Base-by-base conservation (phyloP, 2,113 vertebrate species). In the Dasyurus viverrinus region DNA sequence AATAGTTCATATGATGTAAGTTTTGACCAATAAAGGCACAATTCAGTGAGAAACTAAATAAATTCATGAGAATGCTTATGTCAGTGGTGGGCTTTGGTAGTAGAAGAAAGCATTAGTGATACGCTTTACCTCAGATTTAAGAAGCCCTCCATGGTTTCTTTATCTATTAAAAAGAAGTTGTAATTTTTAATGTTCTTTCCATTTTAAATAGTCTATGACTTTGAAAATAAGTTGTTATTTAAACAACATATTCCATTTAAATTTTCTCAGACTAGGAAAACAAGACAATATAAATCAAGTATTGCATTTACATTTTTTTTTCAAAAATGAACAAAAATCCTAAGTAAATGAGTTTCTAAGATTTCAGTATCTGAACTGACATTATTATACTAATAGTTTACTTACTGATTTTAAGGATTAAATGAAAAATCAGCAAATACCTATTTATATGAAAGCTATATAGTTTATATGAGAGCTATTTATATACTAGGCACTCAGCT, bases 371-470 rank as follows among this genome's bases (percentile, higher is more conserved):
- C 24, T 52, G 8, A 7, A 57, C 25, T 42, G 90, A 1, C 90
- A 24, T 76, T 91, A 0, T 93, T 90, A 60, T 89, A 92, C 47
- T 95, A 92, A 92, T 27, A 92, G 54, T 47, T 53, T 48, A 92
- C 53, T 50, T 47, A 91, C 91, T 10, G 22, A 90, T 93, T 68
- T 92, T 42, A 95, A 97, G 93, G 89, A 93, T 27, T 27, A 91
- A 84, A 89, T 89, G 42, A 47, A 47, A 52, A 90, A 96, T 42
- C 50, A 46, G 92, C 16, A 47, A 89, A 89, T 53, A 42, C 26
- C 93, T 26, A 53, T 93, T 76, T 54, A 92, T 30, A 36, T 92
- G 36, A 76, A 1, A 76, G 16, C 19, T 10, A 52, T 52, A 52
- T 52, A 9, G 50, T 52, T 48, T 48, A 52, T 52, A 52, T 52